Base-by-base conservation (phyloP, 2,888 invertebrate species). In the Amblyjoppa fuscipennis region DNA sequence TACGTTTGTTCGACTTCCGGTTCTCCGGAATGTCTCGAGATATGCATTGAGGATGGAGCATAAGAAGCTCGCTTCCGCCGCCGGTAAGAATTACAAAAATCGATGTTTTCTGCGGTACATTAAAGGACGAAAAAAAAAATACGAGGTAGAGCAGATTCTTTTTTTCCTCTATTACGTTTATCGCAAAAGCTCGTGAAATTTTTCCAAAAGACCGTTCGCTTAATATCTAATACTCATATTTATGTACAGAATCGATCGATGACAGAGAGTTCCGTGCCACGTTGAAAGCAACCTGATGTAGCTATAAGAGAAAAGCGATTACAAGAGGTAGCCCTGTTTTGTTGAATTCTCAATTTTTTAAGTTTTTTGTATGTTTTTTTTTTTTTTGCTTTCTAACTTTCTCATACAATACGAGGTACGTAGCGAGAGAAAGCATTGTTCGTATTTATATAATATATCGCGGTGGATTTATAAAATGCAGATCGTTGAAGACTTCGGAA, bases 401-500 rank as follows among this genome's bases (percentile, higher is more conserved):
- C 56, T 64, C 34, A 16, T 64, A 16, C 28, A 38, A 38, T n/a
- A n/a, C 20, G 41, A 41, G 28, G 28, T 76, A 66, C 25, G 51
- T 11, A 25, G 28, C 51, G 68, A 61, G 13, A 28, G 3, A 16
- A 56, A 56, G 25, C 25, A 49, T 51, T 76, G 34, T 64, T 75
- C n/a, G 11, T 28, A 41, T 81, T 83, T 83, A 86, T 77, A 86
- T 86, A 45, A 86, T 70, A n/a, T 93, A 93, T 87, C 91, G 91
- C 64, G 93, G 94, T 61, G 93, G 92, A 87, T 92, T 93, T 81
- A 94, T 93, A 87, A 94, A 94, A 89, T 94, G 91, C 61, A 94
- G 91, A 89, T 94, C 94, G 83, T 94, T 94, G 71, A 92, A 94
- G 25, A 94, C 94, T 88, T 93, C 93, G 6, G 93, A 92, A 81